Percentiles rank a stretch among this genome's conserved stretches.
Evolutionary conservation across 2,113 vertebrate species (phyloP).

Genomic region (Neolamprologus toae): DNA sequence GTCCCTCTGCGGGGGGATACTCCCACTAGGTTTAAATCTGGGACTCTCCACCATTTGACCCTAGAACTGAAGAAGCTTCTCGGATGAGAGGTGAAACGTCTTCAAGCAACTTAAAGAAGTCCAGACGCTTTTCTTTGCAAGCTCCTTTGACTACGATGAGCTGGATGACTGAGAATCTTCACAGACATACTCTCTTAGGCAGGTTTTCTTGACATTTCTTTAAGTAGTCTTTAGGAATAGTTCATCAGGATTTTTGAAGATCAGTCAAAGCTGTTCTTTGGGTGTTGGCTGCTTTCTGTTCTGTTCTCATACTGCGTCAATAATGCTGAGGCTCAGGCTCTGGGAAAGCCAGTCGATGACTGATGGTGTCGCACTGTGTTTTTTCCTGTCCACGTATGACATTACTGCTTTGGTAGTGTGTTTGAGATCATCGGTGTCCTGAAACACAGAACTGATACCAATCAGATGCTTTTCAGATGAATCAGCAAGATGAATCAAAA

Average conservation of each 20-base stretch:
- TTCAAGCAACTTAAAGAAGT: no score
- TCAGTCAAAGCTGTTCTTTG: not conserved
- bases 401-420: not conserved
- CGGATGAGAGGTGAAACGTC: no score
- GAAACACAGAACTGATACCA: not conserved
- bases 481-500: not conserved
- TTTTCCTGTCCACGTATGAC: not conserved
- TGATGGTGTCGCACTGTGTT: not conserved
- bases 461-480: not conserved
- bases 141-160: no score
- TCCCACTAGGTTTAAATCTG: no score
- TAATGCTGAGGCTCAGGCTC: not conserved
- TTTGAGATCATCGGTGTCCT: not conserved
- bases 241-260: not conserved
- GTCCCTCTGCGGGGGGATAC: no score
- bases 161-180: no score
- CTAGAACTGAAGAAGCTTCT: no score
- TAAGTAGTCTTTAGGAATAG: not conserved
- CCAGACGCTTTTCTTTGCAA: no score
- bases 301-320: not conserved
- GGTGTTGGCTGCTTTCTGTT: not conserved
- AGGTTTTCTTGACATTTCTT: not conserved
- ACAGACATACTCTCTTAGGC: not conserved
- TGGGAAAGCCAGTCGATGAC: not conserved
- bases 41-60: no score